phyloP scores from a whole-genome alignment of 2,888 invertebrate species.

The Amaurobius ferox region DNA sequence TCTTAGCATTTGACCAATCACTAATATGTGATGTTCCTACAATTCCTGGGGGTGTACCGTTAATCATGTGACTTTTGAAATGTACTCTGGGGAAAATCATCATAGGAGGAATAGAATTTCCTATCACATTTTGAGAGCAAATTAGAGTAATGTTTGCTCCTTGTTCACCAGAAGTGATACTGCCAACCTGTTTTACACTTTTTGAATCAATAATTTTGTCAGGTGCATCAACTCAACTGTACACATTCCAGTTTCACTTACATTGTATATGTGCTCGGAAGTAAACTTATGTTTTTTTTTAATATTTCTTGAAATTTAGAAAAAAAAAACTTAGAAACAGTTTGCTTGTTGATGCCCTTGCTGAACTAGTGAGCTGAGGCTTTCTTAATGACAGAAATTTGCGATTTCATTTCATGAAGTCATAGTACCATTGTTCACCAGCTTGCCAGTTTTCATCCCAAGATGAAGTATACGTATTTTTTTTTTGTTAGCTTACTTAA shows the following conservation, averaged over 20 bases:
- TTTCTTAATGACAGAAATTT: constrained; percentile 32
- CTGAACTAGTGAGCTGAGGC: constrained; percentile 24
- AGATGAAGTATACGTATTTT: constrained; percentile 15
- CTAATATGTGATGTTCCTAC: constrained; percentile 78
- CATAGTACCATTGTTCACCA: constrained; percentile 34
- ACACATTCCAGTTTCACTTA: constrained; percentile 34
- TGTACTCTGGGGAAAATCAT: constrained; percentile 78
- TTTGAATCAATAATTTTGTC: constrained; percentile 17
- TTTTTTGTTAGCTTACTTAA: constrained; percentile 31
- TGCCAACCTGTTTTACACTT: constrained; percentile 38
- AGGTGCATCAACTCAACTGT: constrained; percentile 28
- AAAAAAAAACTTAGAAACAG: constrained; percentile 34
- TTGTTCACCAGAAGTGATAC: constrained; percentile 28
- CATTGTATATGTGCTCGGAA: constrained; percentile 33
- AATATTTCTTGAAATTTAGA: constrained; percentile 15
- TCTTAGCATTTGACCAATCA: constrained; percentile 28
- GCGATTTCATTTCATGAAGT: constrained; percentile 34
- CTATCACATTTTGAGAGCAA: constrained; percentile 76
- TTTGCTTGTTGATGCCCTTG: constrained; percentile 34
- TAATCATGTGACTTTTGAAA: constrained; percentile 82
- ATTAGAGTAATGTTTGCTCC: constrained; percentile 27
- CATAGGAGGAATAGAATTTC: constrained; percentile 77
- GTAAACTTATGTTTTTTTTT: constrained; percentile 26
- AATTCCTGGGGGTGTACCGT: constrained; percentile 83
- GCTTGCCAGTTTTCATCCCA: constrained; percentile 37